A percentile compares a stretch with the other conserved stretches of the same genome.
These are phyloP conservation scores for Agrochola lychnidis DNA, from an alignment of 2,888 invertebrate species.

Conservation along the genomic window DNA sequence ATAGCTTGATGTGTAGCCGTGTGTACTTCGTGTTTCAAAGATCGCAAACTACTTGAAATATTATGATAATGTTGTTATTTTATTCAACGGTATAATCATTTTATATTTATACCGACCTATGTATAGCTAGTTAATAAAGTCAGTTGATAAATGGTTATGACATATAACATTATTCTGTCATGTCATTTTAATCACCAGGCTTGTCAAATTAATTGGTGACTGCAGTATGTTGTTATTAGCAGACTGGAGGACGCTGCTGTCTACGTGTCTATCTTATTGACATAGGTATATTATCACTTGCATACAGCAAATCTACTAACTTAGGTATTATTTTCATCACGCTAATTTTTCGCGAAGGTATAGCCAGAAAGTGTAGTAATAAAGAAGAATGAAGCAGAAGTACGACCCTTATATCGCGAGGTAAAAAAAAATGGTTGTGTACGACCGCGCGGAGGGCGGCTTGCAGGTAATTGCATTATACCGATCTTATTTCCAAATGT, in stretches of 20 bases:
- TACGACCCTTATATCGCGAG: not conserved
- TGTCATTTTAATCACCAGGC: not conserved
- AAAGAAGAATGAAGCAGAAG: not conserved
- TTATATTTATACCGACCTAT: not conserved
- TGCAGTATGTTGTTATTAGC: not conserved
- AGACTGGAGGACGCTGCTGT: not conserved
- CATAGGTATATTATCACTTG: not conserved
- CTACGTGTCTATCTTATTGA: not conserved
- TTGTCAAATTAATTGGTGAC: not conserved
- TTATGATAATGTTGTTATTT: slow-evolving; percentile 33
- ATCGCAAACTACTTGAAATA: slow-evolving; percentile 36
- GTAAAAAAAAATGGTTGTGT: slow-evolving; percentile 60
- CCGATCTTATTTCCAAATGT: slow-evolving; percentile 88
- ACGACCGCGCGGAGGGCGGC: slow-evolving; percentile 75
- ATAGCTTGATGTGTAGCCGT: too few relatives aligned
- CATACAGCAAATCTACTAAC: not conserved
- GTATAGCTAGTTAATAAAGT: not conserved
- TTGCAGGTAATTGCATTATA: slow-evolving; percentile 73
- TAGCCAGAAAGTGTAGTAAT: not conserved
- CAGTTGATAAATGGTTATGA: not conserved
- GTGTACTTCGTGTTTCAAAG: slow-evolving; percentile 4
- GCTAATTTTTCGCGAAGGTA: not conserved
- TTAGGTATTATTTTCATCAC: not conserved
- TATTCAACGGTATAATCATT: not conserved
- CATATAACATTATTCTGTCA: not conserved